Evolutionary conservation across 2,113 vertebrate species (phyloP).

Genomic region (Pseudolaguvia tuberculata): DNA sequence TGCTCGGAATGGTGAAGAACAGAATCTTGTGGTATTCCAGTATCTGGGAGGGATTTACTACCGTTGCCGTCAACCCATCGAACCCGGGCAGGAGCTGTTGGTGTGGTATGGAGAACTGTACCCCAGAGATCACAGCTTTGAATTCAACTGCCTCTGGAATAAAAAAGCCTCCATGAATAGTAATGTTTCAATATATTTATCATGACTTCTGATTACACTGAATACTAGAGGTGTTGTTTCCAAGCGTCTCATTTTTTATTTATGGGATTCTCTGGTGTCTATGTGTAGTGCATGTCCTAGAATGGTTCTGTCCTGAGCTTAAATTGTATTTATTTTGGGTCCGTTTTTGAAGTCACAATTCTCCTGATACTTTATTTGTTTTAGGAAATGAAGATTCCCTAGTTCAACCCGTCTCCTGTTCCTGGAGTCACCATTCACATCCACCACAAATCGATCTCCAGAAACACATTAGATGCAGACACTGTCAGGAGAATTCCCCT

Average conservation of each 20-base stretch:
- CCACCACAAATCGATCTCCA: neutral
- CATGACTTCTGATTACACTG: neutral
- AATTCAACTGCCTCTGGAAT: conserved; percentile 14
- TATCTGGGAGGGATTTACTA: conserved; percentile 8
- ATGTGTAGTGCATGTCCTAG: neutral
- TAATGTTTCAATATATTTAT: neutral
- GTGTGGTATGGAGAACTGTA: conserved; percentile 2
- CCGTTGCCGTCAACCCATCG: conserved; percentile 1
- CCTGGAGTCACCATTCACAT: conserved; percentile 6
- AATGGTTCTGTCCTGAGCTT: neutral
- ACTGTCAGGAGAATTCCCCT: neutral
- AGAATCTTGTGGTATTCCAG: conserved; percentile 1
- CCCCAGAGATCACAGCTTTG: neutral
- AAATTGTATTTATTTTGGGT: neutral
- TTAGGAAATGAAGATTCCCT: neutral
- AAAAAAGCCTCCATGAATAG: conserved; percentile 5
- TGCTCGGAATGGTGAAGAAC: conserved; percentile 13
- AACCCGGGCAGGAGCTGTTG: conserved; percentile 6
- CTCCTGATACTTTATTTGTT: neutral
- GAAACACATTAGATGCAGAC: conserved; percentile 4
- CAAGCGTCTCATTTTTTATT: neutral
- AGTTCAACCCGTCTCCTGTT: neutral
- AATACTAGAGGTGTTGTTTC: neutral
- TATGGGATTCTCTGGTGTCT: neutral
- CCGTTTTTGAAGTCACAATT: neutral